phyloP scores from a whole-genome alignment of 2,113 vertebrate genomes.

The Stegostoma tigrinum region DNA sequence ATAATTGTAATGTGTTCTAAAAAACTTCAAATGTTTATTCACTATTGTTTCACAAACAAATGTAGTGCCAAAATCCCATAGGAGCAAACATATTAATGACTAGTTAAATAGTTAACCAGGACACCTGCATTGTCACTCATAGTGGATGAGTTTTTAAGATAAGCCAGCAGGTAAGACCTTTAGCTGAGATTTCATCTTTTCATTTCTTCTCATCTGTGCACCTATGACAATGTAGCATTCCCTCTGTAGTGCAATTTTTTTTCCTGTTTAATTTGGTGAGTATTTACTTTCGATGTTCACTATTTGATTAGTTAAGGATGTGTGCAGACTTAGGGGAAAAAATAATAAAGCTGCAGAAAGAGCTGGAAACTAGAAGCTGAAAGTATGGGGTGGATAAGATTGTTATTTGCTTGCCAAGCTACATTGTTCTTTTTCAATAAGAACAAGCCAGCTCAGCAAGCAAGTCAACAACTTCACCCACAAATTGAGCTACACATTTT shows the following conservation, averaged over 20 bases:
- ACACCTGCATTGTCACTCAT: not conserved
- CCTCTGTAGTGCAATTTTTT: not conserved
- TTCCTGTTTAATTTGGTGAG: too few relatives aligned
- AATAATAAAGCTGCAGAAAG: too few relatives aligned
- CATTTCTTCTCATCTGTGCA: not conserved
- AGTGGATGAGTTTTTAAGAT: not conserved
- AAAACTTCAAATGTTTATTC: not conserved
- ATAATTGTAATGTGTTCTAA: not conserved
- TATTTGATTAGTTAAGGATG: too few relatives aligned
- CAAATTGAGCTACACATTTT: too few relatives aligned
- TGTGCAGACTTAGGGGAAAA: too few relatives aligned
- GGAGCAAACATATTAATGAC: not conserved
- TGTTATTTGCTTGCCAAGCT: too few relatives aligned
- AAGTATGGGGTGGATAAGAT: too few relatives aligned
- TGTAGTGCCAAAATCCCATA: not conserved
- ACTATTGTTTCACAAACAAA: not conserved
- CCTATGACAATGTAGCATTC: not conserved
- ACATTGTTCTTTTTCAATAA: too few relatives aligned
- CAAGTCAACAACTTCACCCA: too few relatives aligned
- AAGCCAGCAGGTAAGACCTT: not conserved
- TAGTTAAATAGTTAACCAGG: not conserved
- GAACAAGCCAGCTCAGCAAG: too few relatives aligned
- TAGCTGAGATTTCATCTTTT: not conserved
- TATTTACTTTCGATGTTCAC: too few relatives aligned
- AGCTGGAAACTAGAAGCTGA: too few relatives aligned